phyloP scores from a whole-genome alignment of 2,888 invertebrate species.

The Drosophila recens region DNA sequence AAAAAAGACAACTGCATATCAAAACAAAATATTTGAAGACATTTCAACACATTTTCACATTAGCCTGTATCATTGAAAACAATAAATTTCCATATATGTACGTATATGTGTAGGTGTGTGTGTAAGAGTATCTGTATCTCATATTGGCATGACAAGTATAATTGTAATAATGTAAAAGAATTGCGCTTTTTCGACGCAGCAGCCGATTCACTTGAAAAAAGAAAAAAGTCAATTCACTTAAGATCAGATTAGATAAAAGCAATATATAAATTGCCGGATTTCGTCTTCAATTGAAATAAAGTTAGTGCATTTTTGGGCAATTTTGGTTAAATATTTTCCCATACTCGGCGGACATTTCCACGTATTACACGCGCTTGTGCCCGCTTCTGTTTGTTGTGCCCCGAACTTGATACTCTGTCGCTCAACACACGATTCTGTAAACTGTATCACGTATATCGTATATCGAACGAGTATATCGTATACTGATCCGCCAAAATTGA shows the following conservation, averaged over 20 bases:
- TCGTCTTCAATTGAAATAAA: constrained; percentile 79
- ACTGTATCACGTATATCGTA: constrained; percentile 35
- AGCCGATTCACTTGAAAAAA: constrained; percentile 42
- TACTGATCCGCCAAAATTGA: constrained; percentile 48
- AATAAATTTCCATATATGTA: constrained; percentile 10
- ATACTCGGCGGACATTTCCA: constrained; percentile 67
- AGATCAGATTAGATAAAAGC: constrained; percentile 11
- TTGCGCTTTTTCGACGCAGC: constrained; percentile 79
- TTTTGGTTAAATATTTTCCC: constrained; percentile 54
- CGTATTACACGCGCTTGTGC: constrained; percentile 74
- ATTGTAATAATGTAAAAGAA: constrained; percentile 21
- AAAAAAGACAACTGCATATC: background rate
- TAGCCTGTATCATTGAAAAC: constrained; percentile 17
- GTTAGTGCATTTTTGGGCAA: constrained; percentile 51
- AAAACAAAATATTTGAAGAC: constrained; percentile 3
- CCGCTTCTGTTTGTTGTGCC: constrained; percentile 73
- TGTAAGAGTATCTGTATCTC: constrained; percentile 37
- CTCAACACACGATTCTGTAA: constrained; percentile 45
- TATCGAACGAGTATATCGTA: constrained; percentile 25
- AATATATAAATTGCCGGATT: constrained; percentile 39
- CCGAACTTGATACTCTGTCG: constrained; percentile 52
- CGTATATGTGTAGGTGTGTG: constrained; percentile 29
- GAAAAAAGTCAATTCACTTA: constrained; percentile 15
- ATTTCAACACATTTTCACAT: constrained; percentile 15
- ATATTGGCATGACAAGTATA: constrained; percentile 45